Evolutionary conservation across 1,140 invertebrate species (phyloP).

Genomic region (Mycetomoellerius zeteki): DNA sequence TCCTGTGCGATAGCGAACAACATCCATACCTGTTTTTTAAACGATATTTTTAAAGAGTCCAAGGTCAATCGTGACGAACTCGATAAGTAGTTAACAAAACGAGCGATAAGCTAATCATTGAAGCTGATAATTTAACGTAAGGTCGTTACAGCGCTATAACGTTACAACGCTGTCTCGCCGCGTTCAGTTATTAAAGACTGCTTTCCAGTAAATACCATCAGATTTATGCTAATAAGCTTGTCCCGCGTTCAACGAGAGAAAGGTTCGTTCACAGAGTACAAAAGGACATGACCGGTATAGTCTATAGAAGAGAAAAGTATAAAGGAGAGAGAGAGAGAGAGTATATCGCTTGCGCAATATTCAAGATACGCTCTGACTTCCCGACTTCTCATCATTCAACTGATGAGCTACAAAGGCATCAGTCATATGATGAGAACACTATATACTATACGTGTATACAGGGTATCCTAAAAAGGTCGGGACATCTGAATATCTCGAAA

Average conservation of each 20-base stretch:
- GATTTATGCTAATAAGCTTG: constrained; percentile 47
- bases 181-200: not conserved
- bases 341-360: constrained; percentile 36
- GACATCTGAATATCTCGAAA: too few relatives aligned
- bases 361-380: constrained; percentile 23
- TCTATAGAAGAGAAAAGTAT: constrained; percentile 27
- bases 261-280: constrained; percentile 22
- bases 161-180: not conserved
- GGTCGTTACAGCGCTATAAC: not conserved
- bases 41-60: not conserved
- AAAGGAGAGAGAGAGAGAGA: constrained; percentile 6
- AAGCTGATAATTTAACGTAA: constrained; percentile 1
- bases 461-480: too few relatives aligned
- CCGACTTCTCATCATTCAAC: constrained; percentile 1
- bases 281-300: constrained; percentile 16
- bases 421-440: not conserved
- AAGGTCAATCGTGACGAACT: not conserved
- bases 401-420: not conserved
- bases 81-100: constrained; percentile 23
- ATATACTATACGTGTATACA: not conserved
- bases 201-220: not conserved
- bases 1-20: constrained; percentile 16
- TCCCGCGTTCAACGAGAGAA: constrained; percentile 15
- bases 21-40: not conserved
- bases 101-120: constrained; percentile 24